Base-by-base conservation (phyloP, 2,888 invertebrate genomes). In the Lamellibrachia columna region DNA sequence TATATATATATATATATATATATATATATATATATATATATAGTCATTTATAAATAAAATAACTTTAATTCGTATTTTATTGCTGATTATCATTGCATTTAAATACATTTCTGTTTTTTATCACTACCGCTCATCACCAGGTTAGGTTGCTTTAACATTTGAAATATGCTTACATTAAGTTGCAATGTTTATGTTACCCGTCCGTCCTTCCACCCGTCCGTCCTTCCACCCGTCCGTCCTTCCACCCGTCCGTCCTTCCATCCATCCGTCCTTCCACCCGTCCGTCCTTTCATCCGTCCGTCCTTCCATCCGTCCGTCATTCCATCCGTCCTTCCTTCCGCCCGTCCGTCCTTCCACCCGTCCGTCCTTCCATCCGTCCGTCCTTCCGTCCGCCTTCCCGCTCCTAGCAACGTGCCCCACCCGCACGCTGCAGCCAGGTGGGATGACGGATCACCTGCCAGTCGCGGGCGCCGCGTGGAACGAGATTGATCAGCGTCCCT, bases 361-460 rank as follows among this genome's bases (percentile, higher is more conserved):
- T 60, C 60, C 60, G 22, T 22, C 60, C 22, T 60, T 11, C 60
- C 60, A 22, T 9, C 40, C 40, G 40, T 40, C 40, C 40, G 60
- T 60, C 8, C 11, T 11, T 60, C 60, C 11, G 60, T 60, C 60
- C 60, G 22, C 60, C 60, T 60, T 60, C 15, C 60, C 60, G 11
- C 22, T 60, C 22, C 60, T 4, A 22, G 60, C 8, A 60, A 60
- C 60, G 11, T 60, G 4, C 60, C 60, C 11, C 15, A 9, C 60
- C 60, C 3, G 11, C 60, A 22, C 40, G 11, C 60, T 22, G 60
- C 3, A 22, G 60, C 60, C 60, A 60, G 60, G 60, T 60, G 60
- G 60, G 60, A 60, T 60, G 60, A 60, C 60, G 22, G 60, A 60
- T 60, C 75, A 75, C 75, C 60, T 75, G 75, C 75, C 75, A 75